Evolutionary conservation across 2,113 vertebrate species (phyloP), one percentile per base, ranked within the genome.

Genomic region (Elachura formosa): DNA sequence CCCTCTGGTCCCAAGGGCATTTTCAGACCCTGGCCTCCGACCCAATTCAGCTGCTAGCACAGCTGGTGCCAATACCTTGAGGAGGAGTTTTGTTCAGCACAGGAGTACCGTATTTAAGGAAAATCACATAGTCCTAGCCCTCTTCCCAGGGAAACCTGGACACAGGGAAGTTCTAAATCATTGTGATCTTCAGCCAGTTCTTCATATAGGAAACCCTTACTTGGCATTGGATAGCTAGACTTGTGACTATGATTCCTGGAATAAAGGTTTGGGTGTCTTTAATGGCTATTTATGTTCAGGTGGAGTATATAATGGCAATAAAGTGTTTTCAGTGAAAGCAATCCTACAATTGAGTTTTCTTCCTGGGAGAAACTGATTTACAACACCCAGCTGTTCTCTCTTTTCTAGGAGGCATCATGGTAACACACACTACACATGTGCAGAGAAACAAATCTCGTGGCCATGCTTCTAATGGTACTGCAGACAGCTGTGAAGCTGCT

Each of bases 41-140:
- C 8, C 5, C 20, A 14, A 7, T 23, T 18, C n/a, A 84, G n/a
- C 46, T 74, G 29, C 34, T 48, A 40, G 16, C 45, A 68, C 36
- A 89, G 22, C 12, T 62, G 24, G 6, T 73, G 33, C 14, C 23
- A 71, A 0, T 20, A 86, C 12, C 46, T 49, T 36, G 19, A 15
- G 11, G 28, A 81, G 34, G 43, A 31, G 10, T 13, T 5, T 56
- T 79, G 69, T 77, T 89, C 54, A 43, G 23, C 4, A 22, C 29
- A 73, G 40, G 14, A 38, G 1, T 28, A 24, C 1, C 15, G 4
- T 17, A 8, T 12, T 5, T n/a, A 62, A 54, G 40, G 46, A 73
- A 68, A 71, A 18, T 0, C 12, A 49, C 7, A 9, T 4, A 36
- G 6, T 78, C 26, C 7, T n/a, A 54, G 2, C 8, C 26, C 11